phyloP scores from a whole-genome alignment of 2,888 invertebrate species.

The Lasioglossum vierecki region DNA sequence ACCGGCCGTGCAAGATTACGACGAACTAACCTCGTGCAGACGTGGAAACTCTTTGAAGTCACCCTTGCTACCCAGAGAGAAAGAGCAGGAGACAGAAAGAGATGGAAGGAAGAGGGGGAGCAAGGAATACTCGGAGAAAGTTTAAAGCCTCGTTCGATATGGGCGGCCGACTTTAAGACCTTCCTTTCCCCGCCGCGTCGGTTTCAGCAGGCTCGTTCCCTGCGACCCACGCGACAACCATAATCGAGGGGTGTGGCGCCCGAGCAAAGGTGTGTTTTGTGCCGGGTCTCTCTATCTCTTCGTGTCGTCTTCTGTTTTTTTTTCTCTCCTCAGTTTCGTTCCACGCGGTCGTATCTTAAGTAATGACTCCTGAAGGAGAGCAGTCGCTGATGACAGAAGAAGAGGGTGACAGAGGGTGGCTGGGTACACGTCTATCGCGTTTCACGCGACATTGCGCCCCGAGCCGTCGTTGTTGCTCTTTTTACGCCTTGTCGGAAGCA shows the following conservation, averaged over 20 bases:
- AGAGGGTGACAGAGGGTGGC: not conserved
- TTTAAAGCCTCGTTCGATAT: slow-evolving; percentile 56
- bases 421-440: slow-evolving; percentile 56
- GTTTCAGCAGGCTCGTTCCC: slow-evolving; percentile 36
- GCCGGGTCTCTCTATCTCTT: slow-evolving; percentile 48
- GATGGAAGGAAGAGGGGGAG: not conserved
- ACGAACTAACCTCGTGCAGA: slow-evolving; percentile 48
- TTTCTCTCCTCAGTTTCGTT: slow-evolving; percentile 4
- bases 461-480: slow-evolving; percentile 17
- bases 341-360: slow-evolving; percentile 63
- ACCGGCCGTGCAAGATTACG: slow-evolving; percentile 54
- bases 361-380: slow-evolving; percentile 46
- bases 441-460: slow-evolving; percentile 59
- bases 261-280: slow-evolving; percentile 61
- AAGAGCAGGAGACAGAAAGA: not conserved
- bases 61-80: not conserved
- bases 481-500: slow-evolving; percentile 29
- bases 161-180: slow-evolving; percentile 59
- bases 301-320: slow-evolving; percentile 26
- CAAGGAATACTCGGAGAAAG: slow-evolving; percentile 43
- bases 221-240: slow-evolving; percentile 59
- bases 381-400: not conserved
- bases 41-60: slow-evolving; percentile 64
- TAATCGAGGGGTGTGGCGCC: slow-evolving; percentile 66
- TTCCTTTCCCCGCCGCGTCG: slow-evolving; percentile 45